A percentile compares a stretch with the other conserved stretches of the same genome.
These are phyloP conservation scores for Ormia ochracea DNA, from an alignment of 2,888 invertebrate species.

Conservation along the genomic window DNA sequence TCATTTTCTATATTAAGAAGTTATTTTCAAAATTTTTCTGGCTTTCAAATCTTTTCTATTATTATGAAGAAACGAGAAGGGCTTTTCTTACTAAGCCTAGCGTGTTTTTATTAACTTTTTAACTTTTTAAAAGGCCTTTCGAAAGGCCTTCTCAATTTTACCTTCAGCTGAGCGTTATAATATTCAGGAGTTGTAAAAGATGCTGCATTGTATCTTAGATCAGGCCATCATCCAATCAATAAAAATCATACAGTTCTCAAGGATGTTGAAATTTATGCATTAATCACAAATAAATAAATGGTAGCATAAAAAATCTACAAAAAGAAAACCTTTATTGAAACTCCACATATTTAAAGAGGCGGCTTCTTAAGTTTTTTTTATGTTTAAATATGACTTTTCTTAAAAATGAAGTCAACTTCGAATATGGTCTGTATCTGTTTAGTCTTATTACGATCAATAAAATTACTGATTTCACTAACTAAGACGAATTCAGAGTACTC, in stretches of 20 bases:
- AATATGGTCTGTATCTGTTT: conserved; percentile 44
- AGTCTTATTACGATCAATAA: conserved; percentile 40
- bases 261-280: conserved; percentile 62
- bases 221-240: conserved; percentile 61
- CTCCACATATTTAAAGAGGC: conserved; percentile 49
- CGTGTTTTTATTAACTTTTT: too few relatives aligned
- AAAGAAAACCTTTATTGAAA: conserved; percentile 37
- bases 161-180: background rate
- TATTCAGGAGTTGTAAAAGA: conserved; percentile 22
- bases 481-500: conserved; percentile 13
- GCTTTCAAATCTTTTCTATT: too few relatives aligned
- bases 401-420: conserved; percentile 55
- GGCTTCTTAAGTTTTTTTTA: conserved; percentile 46
- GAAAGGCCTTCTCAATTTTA: background rate
- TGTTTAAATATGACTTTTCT: conserved; percentile 57
- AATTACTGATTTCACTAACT: background rate
- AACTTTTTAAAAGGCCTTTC: background rate
- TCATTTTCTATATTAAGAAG: too few relatives aligned
- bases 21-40: too few relatives aligned
- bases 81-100: too few relatives aligned
- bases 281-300: conserved; percentile 59
- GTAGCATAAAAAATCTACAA: conserved; percentile 18
- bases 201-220: conserved; percentile 61
- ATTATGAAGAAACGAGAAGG: too few relatives aligned
- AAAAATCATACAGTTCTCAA: conserved; percentile 63